Base-by-base conservation (phyloP, 2,113 vertebrate genomes). In the Baryphthengus martii region DNA sequence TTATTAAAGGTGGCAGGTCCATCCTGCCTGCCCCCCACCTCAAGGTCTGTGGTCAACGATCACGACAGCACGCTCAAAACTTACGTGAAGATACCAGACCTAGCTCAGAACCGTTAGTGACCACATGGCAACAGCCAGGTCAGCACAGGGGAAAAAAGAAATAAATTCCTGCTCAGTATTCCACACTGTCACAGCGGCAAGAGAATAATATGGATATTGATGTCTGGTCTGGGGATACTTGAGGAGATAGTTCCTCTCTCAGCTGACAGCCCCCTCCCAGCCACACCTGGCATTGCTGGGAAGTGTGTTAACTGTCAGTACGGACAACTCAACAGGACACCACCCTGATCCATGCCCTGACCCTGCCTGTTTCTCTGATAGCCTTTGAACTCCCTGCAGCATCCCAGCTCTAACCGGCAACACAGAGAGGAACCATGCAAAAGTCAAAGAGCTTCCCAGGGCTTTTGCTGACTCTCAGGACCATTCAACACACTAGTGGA, bases 231-330 rank as follows among this genome's bases (percentile, higher is more conserved):
- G 19, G 37, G 40, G 24, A 82, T 49, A 61, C 29, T 17, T 20
- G 7, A 1, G 10, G 52, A 33, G 18, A 45, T 4, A 68, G 58
- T 2, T 76, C 24, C 58, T 88, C 0, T 0, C 49, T 37, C 14
- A 52, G 40, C 31, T 65, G 49, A 62, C n/a, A n/a, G n/a, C n/a
- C n/a, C n/a, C 11, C 23, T 44, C 42, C 3, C 21, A 47, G 61
- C 37, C 55, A 39, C 0, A 0, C 29, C 37, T 37, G 55, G n/a
- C 55, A 47, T 3, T 18, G 18, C 53, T 50, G 59, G 28, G 35
- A 11, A 94, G n/a, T 0, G 0, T 55, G 52, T 37, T 55, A 65
- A 14, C 29, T 76, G 59, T 73, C 80, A 83, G 10, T 3, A 50
- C 15, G 15, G 65, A 89, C 68, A 77, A 74, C 11, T 56, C 83